Evolutionary conservation across 2,888 invertebrate species (phyloP), one percentile per base, ranked within the genome.

Genomic region (Lasius fuliginosus): DNA sequence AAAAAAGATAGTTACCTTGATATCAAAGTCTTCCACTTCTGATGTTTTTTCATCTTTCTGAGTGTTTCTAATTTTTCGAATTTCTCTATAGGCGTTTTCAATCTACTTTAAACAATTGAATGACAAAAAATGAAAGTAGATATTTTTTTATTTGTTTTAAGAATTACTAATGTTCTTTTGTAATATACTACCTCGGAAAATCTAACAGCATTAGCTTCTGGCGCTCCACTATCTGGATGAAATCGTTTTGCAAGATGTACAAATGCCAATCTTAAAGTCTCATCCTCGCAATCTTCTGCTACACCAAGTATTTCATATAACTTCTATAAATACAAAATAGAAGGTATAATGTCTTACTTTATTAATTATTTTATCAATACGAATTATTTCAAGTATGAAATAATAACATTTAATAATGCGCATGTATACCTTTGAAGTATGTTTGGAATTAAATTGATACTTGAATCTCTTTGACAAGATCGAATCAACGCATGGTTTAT

Each of bases 151-250:
- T 36, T 40, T 62, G 6, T 49, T 18, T 58, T 5, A 30, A n/a
- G 4, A 30, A 23, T 18, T 23, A 23, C 0, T 27, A 30, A 3
- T 27, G 0, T 74, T 36, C 1, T 49, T 2, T 23, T 18, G 1
- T 6, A 12, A 42, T 3, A 27, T 36, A 18, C 76, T 93, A 97
- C 96, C 92, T 96, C 95, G 64, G 97, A 96, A 95, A 99, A 98
- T 94, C 97, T 97, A 53, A 96, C 96, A 67, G 96, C 96, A 94
- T 96, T 96, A n/a, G 98, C 97, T 87, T 97, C 96, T 0, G 96
- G 95, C 0, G 96, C 96, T 0, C 97, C 97, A 67, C 98, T 97
- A 92, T 99, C 99, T 0, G 99, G 98, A 94, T 99, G 98, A 92
- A 97, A 98, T 90, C 96, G 96, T 94, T 98, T 98, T 0, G 97